phyloP scores from a whole-genome alignment of 1,140 invertebrate species.

The Diprion similis region DNA sequence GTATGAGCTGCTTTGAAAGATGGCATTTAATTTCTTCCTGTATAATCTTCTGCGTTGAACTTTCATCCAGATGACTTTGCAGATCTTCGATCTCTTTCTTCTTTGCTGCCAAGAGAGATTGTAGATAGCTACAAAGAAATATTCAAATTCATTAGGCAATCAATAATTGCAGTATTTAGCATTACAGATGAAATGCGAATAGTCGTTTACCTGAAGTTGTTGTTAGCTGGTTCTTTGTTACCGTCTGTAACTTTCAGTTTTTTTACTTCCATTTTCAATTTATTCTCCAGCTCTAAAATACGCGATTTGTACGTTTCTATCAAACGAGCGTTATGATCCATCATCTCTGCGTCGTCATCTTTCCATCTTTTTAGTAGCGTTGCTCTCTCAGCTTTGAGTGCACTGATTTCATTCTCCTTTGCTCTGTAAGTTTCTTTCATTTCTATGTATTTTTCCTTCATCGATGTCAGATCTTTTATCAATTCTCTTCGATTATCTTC shows the following conservation, averaged over 20 bases:
- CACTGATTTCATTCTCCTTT: slow-evolving; percentile 55
- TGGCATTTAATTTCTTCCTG: slow-evolving; percentile 41
- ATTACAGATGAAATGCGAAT: background rate
- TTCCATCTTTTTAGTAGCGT: slow-evolving; percentile 38
- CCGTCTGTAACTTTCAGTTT: slow-evolving; percentile 31
- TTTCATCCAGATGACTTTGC: slow-evolving; percentile 39
- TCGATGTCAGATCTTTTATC: slow-evolving; percentile 48
- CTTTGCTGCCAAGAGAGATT: slow-evolving; percentile 39
- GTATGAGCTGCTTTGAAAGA: slow-evolving; percentile 37
- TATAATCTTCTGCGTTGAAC: slow-evolving; percentile 42
- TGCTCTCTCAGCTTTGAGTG: slow-evolving; percentile 54
- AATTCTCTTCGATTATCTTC: slow-evolving; percentile 60
- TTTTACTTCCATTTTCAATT: slow-evolving; percentile 40
- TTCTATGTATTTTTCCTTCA: slow-evolving; percentile 54
- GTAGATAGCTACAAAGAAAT: slow-evolving; percentile 41
- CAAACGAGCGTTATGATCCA: slow-evolving; percentile 37
- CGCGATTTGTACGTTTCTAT: slow-evolving; percentile 41
- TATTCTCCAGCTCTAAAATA: slow-evolving; percentile 42
- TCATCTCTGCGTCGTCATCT: slow-evolving; percentile 32
- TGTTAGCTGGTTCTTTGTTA: slow-evolving; percentile 14
- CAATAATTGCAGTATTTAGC: background rate
- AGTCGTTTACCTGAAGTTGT: background rate
- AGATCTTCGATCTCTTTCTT: slow-evolving; percentile 46
- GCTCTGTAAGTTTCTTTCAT: slow-evolving; percentile 52
- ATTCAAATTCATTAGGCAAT: slow-evolving; percentile 1